Conservation (phyloP, 2,888 invertebrate genomes). For the Melanostoma scalare region DNA sequence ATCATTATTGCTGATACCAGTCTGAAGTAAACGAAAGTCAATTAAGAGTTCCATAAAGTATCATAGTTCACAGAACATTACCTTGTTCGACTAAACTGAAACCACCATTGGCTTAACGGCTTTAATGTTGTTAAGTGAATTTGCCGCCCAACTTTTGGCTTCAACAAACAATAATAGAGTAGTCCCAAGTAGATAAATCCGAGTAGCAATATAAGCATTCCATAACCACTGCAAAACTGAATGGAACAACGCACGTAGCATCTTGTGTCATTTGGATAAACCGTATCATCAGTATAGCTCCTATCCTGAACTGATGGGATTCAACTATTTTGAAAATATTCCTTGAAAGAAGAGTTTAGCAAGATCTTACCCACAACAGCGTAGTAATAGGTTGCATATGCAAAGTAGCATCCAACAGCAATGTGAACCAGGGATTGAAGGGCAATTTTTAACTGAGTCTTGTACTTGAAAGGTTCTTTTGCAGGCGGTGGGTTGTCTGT, state of each 20-base stretch:
- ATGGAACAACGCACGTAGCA: constrained; percentile 76
- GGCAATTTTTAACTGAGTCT: constrained; percentile 67
- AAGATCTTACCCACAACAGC: constrained; percentile 76
- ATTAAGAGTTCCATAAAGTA: neutral
- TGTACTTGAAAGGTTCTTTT: constrained; percentile 40
- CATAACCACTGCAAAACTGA: constrained; percentile 86
- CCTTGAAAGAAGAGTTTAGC: neutral
- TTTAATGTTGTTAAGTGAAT: constrained; percentile 74
- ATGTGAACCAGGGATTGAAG: constrained; percentile 75
- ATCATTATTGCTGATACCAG: constrained; percentile 82
- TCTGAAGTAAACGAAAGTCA: constrained; percentile 81
- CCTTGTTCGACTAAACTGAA: constrained; percentile 77
- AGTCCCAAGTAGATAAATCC: constrained; percentile 85
- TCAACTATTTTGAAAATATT: neutral
- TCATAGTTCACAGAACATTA: constrained; percentile 38
- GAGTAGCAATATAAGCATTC: constrained; percentile 87
- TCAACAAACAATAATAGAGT: constrained; percentile 86
- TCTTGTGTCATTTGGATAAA: constrained; percentile 57
- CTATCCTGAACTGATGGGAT: constrained; percentile 38
- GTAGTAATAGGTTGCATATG: constrained; percentile 79
- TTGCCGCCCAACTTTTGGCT: constrained; percentile 82
- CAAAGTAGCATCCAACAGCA: constrained; percentile 78
- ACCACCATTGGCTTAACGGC: constrained; percentile 77
- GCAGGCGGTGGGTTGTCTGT: neutral
- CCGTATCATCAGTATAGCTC: neutral